These are phyloP conservation scores for Trachelus tabidus DNA, from an alignment of 2,888 invertebrate species.

Conservation along the genomic window DNA sequence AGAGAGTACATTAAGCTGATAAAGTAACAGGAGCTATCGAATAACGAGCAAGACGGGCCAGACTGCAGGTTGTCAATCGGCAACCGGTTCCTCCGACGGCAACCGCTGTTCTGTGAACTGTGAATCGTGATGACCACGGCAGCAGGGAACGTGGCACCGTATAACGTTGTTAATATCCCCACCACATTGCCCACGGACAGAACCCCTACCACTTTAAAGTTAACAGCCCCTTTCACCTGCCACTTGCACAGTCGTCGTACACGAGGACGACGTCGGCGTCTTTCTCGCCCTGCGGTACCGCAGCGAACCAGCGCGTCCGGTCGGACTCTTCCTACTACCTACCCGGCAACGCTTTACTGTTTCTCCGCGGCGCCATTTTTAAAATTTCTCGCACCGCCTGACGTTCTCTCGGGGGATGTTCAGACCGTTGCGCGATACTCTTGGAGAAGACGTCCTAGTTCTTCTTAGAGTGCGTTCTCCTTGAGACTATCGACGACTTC, in stretches of 20 bases:
- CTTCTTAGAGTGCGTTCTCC: neutral
- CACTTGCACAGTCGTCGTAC: neutral
- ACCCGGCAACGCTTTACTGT: neutral
- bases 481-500: neutral
- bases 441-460: neutral
- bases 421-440: neutral
- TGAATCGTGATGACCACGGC: slow-evolving; percentile 42
- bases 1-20: slow-evolving; percentile 17
- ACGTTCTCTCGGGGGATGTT: neutral
- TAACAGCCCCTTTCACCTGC: neutral
- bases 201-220: neutral
- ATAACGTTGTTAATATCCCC: slow-evolving; percentile 21
- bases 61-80: slow-evolving; percentile 5
- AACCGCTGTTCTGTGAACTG: slow-evolving; percentile 55
- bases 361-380: neutral
- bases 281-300: neutral
- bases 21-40: neutral
- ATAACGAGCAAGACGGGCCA: neutral
- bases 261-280: neutral
- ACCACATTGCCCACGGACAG: neutral
- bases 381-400: neutral
- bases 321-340: neutral
- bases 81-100: slow-evolving; percentile 54
- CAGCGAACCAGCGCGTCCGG: neutral
- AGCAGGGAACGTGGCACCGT: slow-evolving; percentile 39